Evolutionary conservation across 2,888 invertebrate species (phyloP).

Genomic region (Desoria tigrina): DNA sequence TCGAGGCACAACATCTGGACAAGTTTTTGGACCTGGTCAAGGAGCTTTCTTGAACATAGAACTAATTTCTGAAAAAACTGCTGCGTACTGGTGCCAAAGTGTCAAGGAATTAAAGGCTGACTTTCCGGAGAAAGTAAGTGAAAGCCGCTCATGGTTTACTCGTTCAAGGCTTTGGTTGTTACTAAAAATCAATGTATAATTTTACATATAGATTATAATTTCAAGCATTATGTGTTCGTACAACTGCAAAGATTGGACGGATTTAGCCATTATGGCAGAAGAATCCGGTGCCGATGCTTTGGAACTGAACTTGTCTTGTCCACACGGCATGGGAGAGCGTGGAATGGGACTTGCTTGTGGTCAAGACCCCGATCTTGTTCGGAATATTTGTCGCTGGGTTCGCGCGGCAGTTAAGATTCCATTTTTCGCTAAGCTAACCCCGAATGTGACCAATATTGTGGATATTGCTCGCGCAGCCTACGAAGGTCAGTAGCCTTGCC

Average conservation of each 20-base stretch:
- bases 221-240: constrained; percentile 95
- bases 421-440: constrained; percentile 95
- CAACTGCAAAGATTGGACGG: constrained; percentile 83
- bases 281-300: constrained; percentile 88
- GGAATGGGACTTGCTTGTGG: constrained; percentile 99
- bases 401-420: constrained; percentile 82
- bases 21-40: constrained; percentile 92
- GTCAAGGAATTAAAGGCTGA: constrained; percentile 85
- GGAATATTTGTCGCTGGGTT: constrained; percentile 89
- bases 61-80: constrained; percentile 93
- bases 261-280: constrained; percentile 74
- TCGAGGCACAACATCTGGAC: constrained; percentile 87
- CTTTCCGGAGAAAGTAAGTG: constrained; percentile 79
- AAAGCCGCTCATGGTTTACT: too few relatives aligned
- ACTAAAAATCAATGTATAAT: too few relatives aligned
- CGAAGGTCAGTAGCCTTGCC: constrained; percentile 65
- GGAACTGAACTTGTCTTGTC: constrained; percentile 94
- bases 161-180: background rate
- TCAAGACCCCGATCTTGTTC: constrained; percentile 85
- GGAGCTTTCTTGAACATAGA: constrained; percentile 96
- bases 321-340: constrained; percentile 97
- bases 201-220: constrained; percentile 70
- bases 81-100: constrained; percentile 88
- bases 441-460: constrained; percentile 93
- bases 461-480: constrained; percentile 85